These are phyloP conservation scores for Montipora sp. DNA, from an alignment of 64 coral and sea anemone species.

Conservation along the genomic window DNA sequence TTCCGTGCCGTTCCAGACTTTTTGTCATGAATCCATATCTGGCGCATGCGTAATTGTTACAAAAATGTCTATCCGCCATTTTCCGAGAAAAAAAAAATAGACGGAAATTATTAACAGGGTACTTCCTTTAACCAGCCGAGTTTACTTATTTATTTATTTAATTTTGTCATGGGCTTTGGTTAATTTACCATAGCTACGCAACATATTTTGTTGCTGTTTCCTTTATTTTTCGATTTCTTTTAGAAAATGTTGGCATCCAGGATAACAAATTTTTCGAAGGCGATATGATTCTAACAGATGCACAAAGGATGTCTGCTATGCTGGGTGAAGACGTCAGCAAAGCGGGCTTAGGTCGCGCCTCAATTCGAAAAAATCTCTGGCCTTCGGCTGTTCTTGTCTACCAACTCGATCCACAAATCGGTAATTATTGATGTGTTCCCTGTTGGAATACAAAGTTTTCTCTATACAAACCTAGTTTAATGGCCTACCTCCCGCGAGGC, in stretches of 20 bases:
- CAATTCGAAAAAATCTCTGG: constrained; percentile 26
- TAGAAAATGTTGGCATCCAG: constrained; percentile 29
- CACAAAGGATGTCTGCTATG: constrained; percentile 15
- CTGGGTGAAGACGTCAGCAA: constrained; percentile 32
- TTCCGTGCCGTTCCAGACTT: no score
- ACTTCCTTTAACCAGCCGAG: no score
- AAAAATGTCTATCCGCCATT: no score
- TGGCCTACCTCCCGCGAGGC: no score
- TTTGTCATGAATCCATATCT: no score
- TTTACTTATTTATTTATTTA: no score
- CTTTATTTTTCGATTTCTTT: not conserved
- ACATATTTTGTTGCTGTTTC: not conserved
- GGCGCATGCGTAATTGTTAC: no score
- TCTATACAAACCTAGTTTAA: no score
- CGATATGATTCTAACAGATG: constrained; percentile 28
- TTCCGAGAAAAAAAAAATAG: no score
- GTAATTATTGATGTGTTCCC: not conserved
- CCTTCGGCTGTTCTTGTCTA: constrained; percentile 33
- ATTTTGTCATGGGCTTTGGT: not conserved
- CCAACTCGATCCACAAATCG: constrained; percentile 17
- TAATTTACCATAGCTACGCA: not conserved
- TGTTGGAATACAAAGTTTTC: no score
- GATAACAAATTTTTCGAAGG: constrained; percentile 19
- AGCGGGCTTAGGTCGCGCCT: constrained; percentile 8
- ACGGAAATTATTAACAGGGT: no score